A percentile compares a stretch with the other conserved stretches of the same genome.
Evolutionary conservation across 1,140 invertebrate species (phyloP).

Genomic region (Drosophila willistoni): DNA sequence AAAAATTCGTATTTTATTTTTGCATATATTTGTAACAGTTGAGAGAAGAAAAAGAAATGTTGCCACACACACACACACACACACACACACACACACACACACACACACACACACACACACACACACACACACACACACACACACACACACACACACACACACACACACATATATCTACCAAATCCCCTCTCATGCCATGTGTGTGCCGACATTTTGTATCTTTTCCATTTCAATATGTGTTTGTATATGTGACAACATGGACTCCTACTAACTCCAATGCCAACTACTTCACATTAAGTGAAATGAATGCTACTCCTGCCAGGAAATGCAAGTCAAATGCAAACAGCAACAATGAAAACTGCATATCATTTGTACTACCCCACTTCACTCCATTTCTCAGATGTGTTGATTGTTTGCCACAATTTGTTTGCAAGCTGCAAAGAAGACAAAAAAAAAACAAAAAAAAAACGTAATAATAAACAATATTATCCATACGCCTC

Average conservation of each 20-base stretch:
- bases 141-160: neutral
- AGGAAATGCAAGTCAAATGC: slow-evolving; percentile 63
- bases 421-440: slow-evolving; percentile 33
- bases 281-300: slow-evolving; percentile 54
- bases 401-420: slow-evolving; percentile 24
- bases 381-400: neutral
- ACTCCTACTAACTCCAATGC: slow-evolving; percentile 47
- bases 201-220: slow-evolving; percentile 11
- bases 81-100: neutral
- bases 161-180: neutral
- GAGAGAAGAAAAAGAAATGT: slow-evolving; percentile 9
- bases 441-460: slow-evolving; percentile 29
- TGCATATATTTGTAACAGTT: slow-evolving; percentile 10
- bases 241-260: slow-evolving; percentile 15
- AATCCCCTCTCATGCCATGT: neutral
- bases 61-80: neutral
- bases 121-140: neutral
- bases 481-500: slow-evolving; percentile 17
- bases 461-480: slow-evolving; percentile 11
- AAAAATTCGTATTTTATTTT: slow-evolving; percentile 13
- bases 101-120: neutral
- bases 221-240: slow-evolving; percentile 9
- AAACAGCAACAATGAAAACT: slow-evolving; percentile 15
- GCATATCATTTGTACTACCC: slow-evolving; percentile 31
- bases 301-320: slow-evolving; percentile 46